These are phyloP conservation scores for Ranitomeya imitator DNA, from an alignment of 2,113 vertebrate species.

Conservation along the genomic window DNA sequence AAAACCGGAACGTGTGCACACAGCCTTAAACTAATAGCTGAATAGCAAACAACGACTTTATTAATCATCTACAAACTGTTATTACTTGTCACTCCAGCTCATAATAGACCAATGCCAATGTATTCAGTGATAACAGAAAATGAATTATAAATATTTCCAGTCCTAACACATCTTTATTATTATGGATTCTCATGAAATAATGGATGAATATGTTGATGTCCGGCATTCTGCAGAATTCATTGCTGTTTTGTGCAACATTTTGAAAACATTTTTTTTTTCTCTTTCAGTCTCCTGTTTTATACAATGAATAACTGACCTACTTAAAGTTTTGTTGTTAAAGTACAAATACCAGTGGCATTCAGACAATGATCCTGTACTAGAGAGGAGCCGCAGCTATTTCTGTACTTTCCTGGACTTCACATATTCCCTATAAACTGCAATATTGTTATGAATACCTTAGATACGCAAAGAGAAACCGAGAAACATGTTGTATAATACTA, in stretches of 20 bases:
- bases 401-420: background rate
- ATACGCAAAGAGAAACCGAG: background rate
- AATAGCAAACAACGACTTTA: background rate
- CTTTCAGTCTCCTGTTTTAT: conserved; percentile 1
- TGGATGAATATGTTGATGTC: background rate
- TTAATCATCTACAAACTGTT: background rate
- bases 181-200: background rate
- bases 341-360: conserved; percentile 36
- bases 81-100: background rate
- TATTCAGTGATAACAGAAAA: background rate
- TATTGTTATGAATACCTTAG: background rate
- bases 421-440: background rate
- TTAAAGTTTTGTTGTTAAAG: conserved; percentile 43
- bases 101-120: background rate
- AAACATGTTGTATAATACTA: background rate
- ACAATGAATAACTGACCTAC: conserved; percentile 41
- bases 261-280: background rate
- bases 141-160: background rate
- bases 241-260: conserved; percentile 1
- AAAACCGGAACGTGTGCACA: too few relatives aligned
- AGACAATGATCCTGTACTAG: background rate
- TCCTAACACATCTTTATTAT: background rate
- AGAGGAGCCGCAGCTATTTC: background rate
- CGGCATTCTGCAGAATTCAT: background rate
- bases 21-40: too few relatives aligned